Conservation (phyloP, 1,140 invertebrate genomes). For the Trinorchestia longiramus region DNA sequence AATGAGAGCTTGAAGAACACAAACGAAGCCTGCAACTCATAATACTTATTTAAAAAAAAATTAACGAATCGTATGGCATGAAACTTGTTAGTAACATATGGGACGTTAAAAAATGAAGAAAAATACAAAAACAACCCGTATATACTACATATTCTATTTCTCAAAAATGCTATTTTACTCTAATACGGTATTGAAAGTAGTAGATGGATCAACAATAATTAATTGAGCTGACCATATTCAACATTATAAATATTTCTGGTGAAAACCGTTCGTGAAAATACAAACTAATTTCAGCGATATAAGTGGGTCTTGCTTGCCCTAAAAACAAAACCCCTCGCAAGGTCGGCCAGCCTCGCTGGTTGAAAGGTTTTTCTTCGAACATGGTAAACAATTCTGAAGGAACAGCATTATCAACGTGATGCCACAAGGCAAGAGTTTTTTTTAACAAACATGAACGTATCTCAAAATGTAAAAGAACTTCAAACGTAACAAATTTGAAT, state of each 20-base stretch:
- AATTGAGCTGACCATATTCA: too few relatives aligned
- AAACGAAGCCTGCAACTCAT: not conserved
- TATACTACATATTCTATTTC: not conserved
- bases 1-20: not conserved
- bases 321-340: too few relatives aligned
- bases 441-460: not conserved
- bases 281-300: too few relatives aligned
- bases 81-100: not conserved
- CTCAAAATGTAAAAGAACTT: not conserved
- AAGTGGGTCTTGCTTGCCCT: too few relatives aligned
- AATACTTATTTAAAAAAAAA: not conserved
- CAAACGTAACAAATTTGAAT: not conserved
- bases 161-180: not conserved
- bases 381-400: not conserved
- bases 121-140: not conserved
- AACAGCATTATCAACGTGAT: not conserved
- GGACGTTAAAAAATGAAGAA: not conserved
- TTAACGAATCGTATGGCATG: not conserved
- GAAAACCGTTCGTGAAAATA: too few relatives aligned
- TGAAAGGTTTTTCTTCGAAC: too few relatives aligned
- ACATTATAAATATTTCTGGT: too few relatives aligned
- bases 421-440: not conserved
- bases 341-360: too few relatives aligned
- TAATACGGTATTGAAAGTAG: not conserved
- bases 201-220: too few relatives aligned